These are phyloP conservation scores for Euphonia xanthogaster DNA, from an alignment of 2,797 vertebrate species.

Conservation along the genomic window DNA sequence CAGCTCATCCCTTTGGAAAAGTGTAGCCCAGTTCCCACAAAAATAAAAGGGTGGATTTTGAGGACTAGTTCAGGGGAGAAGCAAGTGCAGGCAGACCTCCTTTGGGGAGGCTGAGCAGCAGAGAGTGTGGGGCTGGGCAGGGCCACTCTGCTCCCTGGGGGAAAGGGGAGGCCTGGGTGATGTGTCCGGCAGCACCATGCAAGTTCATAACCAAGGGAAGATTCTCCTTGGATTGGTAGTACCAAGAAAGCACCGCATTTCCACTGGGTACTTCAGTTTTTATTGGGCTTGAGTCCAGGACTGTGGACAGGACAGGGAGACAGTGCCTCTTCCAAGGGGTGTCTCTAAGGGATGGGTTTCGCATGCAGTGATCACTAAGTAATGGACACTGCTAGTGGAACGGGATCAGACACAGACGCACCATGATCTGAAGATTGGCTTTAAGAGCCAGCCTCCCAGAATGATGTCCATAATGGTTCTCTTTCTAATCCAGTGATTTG, in stretches of 20 bases:
- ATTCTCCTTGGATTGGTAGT: neutral
- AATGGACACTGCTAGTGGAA: fast-evolving
- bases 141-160: fast-evolving
- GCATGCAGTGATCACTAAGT: fast-evolving
- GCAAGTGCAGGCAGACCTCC: fast-evolving
- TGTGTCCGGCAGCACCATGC: fast-evolving
- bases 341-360: fast-evolving
- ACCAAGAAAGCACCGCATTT: fast-evolving
- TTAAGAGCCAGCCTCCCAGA: neutral
- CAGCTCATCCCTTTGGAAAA: neutral
- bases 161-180: fast-evolving
- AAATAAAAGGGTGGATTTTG: neutral
- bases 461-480: fast-evolving
- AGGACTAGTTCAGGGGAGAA: neutral
- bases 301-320: neutral
- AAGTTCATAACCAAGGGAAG: fast-evolving
- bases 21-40: neutral
- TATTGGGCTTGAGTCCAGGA: neutral
- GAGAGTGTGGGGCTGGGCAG: neutral
- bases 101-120: fast-evolving
- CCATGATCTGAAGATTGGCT: neutral
- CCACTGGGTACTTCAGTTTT: fast-evolving
- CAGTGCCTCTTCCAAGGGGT: fast-evolving
- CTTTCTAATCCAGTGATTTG: neutral
- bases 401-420: neutral